Evolutionary conservation across 2,113 vertebrate species (phyloP).

Genomic region (Ageneiosus marmoratus): DNA sequence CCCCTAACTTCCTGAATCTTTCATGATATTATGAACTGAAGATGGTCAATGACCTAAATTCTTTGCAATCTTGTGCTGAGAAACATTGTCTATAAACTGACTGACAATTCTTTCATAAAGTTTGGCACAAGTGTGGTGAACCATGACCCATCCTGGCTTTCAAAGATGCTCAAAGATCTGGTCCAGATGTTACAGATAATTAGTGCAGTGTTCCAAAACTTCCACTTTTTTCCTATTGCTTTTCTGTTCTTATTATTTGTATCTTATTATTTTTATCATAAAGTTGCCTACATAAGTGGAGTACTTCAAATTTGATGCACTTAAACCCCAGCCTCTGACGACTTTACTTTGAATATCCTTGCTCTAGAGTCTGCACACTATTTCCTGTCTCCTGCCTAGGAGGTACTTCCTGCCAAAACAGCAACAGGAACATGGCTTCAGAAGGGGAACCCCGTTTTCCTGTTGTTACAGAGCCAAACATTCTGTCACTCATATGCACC

Average conservation of each 20-base stretch:
- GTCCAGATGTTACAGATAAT: neutral
- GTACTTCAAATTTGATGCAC: neutral
- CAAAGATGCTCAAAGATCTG: neutral
- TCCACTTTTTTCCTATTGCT: neutral
- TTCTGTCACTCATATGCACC: neutral
- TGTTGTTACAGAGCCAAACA: slow-evolving; percentile 10
- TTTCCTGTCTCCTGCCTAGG: slow-evolving; percentile 30
- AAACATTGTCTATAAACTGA: too few species aligned
- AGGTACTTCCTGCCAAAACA: slow-evolving; percentile 53
- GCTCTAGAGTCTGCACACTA: slow-evolving; percentile 1
- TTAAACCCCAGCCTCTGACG: neutral
- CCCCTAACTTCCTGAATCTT: too few species aligned
- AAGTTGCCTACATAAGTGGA: neutral
- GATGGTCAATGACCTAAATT: too few species aligned
- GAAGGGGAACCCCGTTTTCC: slow-evolving; percentile 42
- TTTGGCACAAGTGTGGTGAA: too few species aligned
- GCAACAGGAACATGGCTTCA: slow-evolving; percentile 41
- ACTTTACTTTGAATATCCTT: neutral
- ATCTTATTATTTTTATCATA: neutral
- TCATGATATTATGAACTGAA: too few species aligned
- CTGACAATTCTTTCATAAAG: too few species aligned
- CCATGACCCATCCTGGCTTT: too few species aligned
- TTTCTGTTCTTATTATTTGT: too few species aligned
- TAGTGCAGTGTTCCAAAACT: neutral
- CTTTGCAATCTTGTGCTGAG: too few species aligned